These are phyloP conservation scores for Ptilonorhynchus violaceus DNA, from an alignment of 2,113 vertebrate genomes.

Conservation along the genomic window DNA sequence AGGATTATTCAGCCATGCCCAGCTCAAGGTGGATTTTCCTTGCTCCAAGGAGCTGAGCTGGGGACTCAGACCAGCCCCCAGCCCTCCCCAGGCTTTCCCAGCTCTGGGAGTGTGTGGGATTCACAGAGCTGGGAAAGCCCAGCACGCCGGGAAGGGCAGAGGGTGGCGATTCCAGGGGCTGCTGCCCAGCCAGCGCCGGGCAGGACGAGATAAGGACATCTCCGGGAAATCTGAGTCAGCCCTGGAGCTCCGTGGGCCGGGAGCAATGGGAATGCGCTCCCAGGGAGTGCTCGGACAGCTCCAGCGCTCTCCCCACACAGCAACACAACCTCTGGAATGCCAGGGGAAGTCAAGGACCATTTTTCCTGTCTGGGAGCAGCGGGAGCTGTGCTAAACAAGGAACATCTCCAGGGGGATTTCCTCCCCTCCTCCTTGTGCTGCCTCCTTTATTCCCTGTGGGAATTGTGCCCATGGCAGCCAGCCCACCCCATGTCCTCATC, in stretches of 20 bases:
- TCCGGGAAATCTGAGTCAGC: conserved; percentile 29
- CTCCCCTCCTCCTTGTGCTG: background rate
- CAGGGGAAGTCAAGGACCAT: background rate
- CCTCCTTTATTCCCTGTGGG: background rate
- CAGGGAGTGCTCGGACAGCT: background rate
- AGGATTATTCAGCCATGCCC: background rate
- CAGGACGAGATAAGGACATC: conserved; percentile 25
- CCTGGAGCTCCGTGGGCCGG: fast-evolving
- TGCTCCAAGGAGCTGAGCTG: background rate
- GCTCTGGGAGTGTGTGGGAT: background rate
- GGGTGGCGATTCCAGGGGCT: background rate
- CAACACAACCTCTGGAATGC: background rate
- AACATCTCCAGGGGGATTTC: background rate
- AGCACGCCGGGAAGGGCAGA: background rate
- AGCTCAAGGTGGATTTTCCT: background rate
- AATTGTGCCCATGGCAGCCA: fast-evolving
- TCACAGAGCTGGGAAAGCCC: background rate
- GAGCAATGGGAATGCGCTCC: background rate
- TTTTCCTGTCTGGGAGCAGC: background rate
- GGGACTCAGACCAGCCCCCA: background rate
- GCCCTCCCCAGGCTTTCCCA: background rate
- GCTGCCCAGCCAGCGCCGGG: background rate
- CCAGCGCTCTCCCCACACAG: background rate
- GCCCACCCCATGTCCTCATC: background rate
- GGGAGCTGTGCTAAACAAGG: background rate